These are phyloP conservation scores for Circaetus cinerascens DNA, from an alignment of 2,113 vertebrate genomes.

Conservation along the genomic window DNA sequence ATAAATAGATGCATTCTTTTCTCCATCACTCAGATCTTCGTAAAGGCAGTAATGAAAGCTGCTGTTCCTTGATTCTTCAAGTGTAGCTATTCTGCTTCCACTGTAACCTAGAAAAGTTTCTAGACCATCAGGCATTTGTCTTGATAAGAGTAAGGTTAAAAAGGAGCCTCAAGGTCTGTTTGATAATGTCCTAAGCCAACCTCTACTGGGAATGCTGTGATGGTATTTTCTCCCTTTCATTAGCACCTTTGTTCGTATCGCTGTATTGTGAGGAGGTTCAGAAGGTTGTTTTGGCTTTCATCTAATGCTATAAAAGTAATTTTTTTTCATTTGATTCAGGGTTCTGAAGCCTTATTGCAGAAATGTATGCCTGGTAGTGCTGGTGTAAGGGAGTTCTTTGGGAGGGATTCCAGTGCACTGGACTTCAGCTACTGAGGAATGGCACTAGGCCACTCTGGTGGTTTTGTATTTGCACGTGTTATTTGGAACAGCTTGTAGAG, in stretches of 20 bases:
- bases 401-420: neutral
- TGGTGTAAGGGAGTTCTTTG: neutral
- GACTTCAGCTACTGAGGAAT: neutral
- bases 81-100: neutral
- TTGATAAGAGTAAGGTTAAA: neutral
- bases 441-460: neutral
- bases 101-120: neutral
- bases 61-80: neutral
- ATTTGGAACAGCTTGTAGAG: neutral
- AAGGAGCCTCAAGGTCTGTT: neutral
- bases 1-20: neutral
- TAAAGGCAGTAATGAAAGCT: neutral
- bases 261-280: neutral
- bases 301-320: neutral
- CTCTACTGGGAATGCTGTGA: neutral
- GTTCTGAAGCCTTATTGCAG: neutral
- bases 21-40: rapidly evolving
- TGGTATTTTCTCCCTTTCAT: neutral
- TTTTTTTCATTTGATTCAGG: neutral
- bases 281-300: neutral
- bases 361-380: neutral
- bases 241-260: neutral
- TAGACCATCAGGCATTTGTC: neutral
- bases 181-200: neutral
- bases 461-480: neutral